Base-by-base conservation (phyloP, 2,888 invertebrate genomes). In the Melinopterus prodromus region DNA sequence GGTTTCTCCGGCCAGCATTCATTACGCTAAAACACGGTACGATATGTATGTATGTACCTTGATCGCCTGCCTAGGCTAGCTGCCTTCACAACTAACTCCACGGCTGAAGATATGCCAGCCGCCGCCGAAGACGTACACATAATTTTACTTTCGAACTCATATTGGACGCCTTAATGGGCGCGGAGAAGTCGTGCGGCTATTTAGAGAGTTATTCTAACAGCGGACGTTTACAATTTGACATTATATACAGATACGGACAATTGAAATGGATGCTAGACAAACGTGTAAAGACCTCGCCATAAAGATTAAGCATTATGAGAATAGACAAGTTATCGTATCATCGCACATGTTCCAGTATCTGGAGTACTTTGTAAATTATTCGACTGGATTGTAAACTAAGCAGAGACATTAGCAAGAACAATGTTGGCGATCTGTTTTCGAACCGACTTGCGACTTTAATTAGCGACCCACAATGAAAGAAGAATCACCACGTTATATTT, bases 1-100 rank as follows among this genome's bases (percentile, higher is more conserved):
- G 53, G 2, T 53, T 53, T 53, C 53, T 53, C 53, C 53, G 5
- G 5, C 7, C 53, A 53, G 53, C 53, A 12, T 53, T 53, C 53
- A 53, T 53, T 53, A 53, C 53, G 53, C 53, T 53, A 53, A 53
- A 53, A 53, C 53, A 53, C 53, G 53, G 53, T 53, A 53, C 53
- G 53, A 53, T 53, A 26, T 26, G 26, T 53, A 26, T 26, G 26
- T 53, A 53, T 12, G 53, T 53, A 9, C 53, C 12, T 12, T 53
- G 53, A 1, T 26, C 53, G 53, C 53, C 53, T 53, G 53, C 12
- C 53, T 53, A 53, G 53, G 9, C 53, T 53, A 9, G 12, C 53
- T 53, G 53, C 7, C 2, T 53, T 53, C 53, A 12, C 53, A 53
- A 53, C 53, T 53, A 53, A 53, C 53, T 9, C 53, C 12, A 26